Evolutionary conservation across 2,888 invertebrate genomes (phyloP), one percentile per base, ranked within the genome.

Genomic region (Trilocha varians): DNA sequence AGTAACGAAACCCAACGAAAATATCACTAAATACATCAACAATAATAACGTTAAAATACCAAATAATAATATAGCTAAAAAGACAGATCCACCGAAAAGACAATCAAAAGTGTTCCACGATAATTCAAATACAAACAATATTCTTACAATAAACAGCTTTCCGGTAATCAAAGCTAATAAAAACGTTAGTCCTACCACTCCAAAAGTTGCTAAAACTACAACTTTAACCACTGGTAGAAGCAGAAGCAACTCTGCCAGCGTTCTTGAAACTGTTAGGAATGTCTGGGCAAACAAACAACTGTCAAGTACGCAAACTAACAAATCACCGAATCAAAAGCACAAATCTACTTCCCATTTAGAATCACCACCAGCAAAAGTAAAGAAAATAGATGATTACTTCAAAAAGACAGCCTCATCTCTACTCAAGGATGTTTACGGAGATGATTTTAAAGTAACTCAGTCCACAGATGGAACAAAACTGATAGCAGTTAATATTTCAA

Each of bases 371-470:
- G 50, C 50, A 8, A 84, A 84, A 66, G 55, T 75, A 0, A 76
- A 63, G 46, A 85, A 77, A 62, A 82, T 84, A 16, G 75, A 83
- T 52, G 73, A 80, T 47, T 78, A 78, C 48, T 80, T 82, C 38
- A 77, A 71, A 59, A 64, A 39, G 1, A 56, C 55, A 33, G 74
- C 71, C 5, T 53, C 64, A 17, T 50, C 66, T n/a, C 49, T 80
- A 14, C 52, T 87, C 6, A 78, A 77, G 59, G 77, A 83, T 50
- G 42, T 87, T 5, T 86, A 87, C 55, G 86, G 85, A 9, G 52
- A 73, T 48, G 74, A 78, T 47, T 75, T 75, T 44, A 60, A 60
- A 39, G 45, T 82, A 32, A 60, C 59, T 8, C 57, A 73, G 52
- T 47, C 61, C 8, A 56, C 54, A 43, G 51, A 52, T 38, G 52